phyloP scores from a whole-genome alignment of 2,888 invertebrate species.

The Molorchus minor region DNA sequence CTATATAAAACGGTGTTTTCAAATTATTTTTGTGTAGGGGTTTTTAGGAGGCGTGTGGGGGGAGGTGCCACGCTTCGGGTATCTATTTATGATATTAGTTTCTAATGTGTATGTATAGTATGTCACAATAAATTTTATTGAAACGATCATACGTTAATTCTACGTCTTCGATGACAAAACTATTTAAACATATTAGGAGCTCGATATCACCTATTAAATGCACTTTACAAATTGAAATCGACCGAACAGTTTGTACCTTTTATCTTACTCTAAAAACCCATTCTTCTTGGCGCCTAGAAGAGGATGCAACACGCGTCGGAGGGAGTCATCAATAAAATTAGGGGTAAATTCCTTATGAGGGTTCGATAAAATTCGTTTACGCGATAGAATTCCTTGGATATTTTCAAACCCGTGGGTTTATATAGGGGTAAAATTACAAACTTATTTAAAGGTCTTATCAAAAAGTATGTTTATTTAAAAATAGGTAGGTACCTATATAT shows the following conservation, averaged over 20 bases:
- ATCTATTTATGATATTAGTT: too few species aligned
- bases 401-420: slow-evolving; percentile 22
- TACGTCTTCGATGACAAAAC: too few species aligned
- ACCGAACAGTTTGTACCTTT: slow-evolving; percentile 22
- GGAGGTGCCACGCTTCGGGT: too few species aligned
- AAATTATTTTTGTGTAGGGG: too few species aligned
- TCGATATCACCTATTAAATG: slow-evolving; percentile 28
- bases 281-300: slow-evolving; percentile 18
- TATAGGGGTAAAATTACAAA: neutral
- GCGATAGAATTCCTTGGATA: slow-evolving; percentile 34
- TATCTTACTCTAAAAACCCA: slow-evolving; percentile 16
- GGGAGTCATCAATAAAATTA: slow-evolving; percentile 24
- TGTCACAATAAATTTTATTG: too few species aligned
- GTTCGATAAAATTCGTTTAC: slow-evolving; percentile 33
- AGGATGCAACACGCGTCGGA: slow-evolving; percentile 13
- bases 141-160: too few species aligned
- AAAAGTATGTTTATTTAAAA: neutral
- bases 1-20: too few species aligned
- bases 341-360: slow-evolving; percentile 42
- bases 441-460: neutral
- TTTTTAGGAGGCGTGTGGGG: too few species aligned
- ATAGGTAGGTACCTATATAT: too few species aligned
- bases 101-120: too few species aligned
- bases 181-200: slow-evolving; percentile 27
- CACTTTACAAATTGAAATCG: slow-evolving; percentile 21